A percentile compares a stretch with the other conserved stretches of the same genome.
phyloP scores from a whole-genome alignment of 2,888 invertebrate genomes.

The Amphipyra berbera region DNA sequence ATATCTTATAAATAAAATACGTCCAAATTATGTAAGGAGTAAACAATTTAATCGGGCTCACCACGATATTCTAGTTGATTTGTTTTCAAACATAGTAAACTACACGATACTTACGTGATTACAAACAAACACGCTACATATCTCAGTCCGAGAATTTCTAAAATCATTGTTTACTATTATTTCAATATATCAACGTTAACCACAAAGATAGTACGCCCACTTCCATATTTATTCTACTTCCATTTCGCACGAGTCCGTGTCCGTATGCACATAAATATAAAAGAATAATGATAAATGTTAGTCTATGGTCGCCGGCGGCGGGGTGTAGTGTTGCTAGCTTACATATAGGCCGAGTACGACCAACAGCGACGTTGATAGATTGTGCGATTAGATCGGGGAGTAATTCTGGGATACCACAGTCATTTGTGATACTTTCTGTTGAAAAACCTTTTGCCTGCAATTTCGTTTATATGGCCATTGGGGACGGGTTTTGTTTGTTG shows the following conservation, averaged over 20 bases:
- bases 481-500: neutral
- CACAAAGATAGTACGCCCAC: constrained; percentile 16
- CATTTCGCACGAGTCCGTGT: constrained; percentile 49
- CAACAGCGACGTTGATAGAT: constrained; percentile 69
- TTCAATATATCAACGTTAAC: constrained; percentile 13
- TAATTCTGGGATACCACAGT: constrained; percentile 49
- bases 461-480: constrained; percentile 9
- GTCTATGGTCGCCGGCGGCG: constrained; percentile 36
- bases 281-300: constrained; percentile 69
- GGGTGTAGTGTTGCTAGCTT: constrained; percentile 49
- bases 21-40: neutral
- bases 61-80: constrained; percentile 14
- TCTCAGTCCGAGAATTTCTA: constrained; percentile 4
- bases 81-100: constrained; percentile 20
- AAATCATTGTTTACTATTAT: constrained; percentile 34
- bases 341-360: constrained; percentile 64
- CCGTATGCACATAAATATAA: constrained; percentile 63
- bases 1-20: too few relatives aligned
- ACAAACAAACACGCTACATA: constrained; percentile 31
- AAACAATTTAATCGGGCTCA: neutral
- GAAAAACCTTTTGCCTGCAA: constrained; percentile 26
- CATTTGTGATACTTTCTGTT: constrained; percentile 54
- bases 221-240: constrained; percentile 41
- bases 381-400: constrained; percentile 62
- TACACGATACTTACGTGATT: constrained; percentile 4